phyloP scores from a whole-genome alignment of 2,888 invertebrate genomes.

The Aphodius granarius region DNA sequence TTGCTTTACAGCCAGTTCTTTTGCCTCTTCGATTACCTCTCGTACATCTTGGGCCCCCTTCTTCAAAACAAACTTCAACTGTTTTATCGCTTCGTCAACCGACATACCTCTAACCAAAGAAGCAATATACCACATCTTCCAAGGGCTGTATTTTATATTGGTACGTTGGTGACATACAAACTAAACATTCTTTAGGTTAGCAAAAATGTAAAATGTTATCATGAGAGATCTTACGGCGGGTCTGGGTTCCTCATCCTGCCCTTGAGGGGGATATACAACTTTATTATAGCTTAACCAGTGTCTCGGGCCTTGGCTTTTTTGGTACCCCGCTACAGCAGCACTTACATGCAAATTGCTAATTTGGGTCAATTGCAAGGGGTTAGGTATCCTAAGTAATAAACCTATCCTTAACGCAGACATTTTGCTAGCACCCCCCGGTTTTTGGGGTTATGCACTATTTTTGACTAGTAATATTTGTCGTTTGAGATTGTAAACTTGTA shows the following conservation, averaged over 20 bases:
- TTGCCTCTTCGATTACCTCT: slow-evolving; percentile 86
- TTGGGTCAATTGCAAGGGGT: background rate
- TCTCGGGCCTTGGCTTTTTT: slow-evolving; percentile 48
- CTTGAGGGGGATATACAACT: slow-evolving; percentile 78
- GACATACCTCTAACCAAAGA: slow-evolving; percentile 86
- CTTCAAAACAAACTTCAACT: slow-evolving; percentile 78
- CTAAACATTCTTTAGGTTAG: slow-evolving; percentile 59
- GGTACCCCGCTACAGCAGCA: slow-evolving; percentile 18
- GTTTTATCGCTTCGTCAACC: slow-evolving; percentile 92
- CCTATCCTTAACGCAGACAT: background rate
- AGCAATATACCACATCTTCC: slow-evolving; percentile 94
- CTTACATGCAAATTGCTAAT: slow-evolving; percentile 24
- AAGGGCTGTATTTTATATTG: slow-evolving; percentile 87
- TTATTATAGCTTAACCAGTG: slow-evolving; percentile 72
- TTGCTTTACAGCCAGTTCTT: slow-evolving; percentile 78
- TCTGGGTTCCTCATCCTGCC: slow-evolving; percentile 70
- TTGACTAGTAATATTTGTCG: background rate
- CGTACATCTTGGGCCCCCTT: slow-evolving; percentile 76
- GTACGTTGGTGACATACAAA: slow-evolving; percentile 83
- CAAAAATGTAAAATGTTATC: background rate
- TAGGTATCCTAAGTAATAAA: background rate
- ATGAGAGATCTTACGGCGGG: slow-evolving; percentile 72
- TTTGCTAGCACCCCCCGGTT: background rate
- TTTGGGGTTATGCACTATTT: background rate
- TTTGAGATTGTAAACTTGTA: background rate